Evolutionary conservation across 2,888 invertebrate species (phyloP), one percentile per base, ranked within the genome.

Genomic region (Trisateles emortualis): DNA sequence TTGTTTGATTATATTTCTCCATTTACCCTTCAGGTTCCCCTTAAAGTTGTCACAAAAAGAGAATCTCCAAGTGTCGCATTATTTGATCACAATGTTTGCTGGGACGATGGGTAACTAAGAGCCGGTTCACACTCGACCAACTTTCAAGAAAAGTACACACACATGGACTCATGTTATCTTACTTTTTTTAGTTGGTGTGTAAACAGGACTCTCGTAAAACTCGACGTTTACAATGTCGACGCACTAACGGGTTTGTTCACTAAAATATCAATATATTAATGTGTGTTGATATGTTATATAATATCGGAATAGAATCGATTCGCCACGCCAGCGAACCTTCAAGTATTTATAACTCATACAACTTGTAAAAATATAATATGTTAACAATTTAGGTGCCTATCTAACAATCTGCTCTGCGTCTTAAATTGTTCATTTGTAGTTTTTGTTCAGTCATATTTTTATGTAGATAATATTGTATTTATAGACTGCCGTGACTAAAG

Each of bases 131-230:
- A 45, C 51, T 51, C 44, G 44, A 40, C 32, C 26, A 51, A 51
- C 44, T 51, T 45, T 45, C 44, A 51, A 51, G 32, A 40, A 44
- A 51, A 3, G 44, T 40, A 43, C 36, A 43, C 16, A 35, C 36
- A 33, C 33, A 41, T n/a, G 33, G 16, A 11, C 11, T 32, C 26
- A n/a, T 44, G 33, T 51, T 51, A 17, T 33, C 39, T 33, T 39
- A 16, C 42, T 39, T 44, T 45, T 51, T 43, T 17, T 39, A 38
- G 8, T 50, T 38, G 26, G 24, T 45, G 39, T 44, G 44, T 33
- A 36, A 51, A 50, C 50, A 51, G 38, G 50, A 49, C 49, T n/a
- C 51, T 32, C 52, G 29, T 46, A 41, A 41, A 52, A 41, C 46
- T 52, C 5, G 29, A 33, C 43, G 50, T 44, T 50, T 44, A 44